Base-by-base conservation (phyloP, 2,888 invertebrate species). In the Abscondita cerata region DNA sequence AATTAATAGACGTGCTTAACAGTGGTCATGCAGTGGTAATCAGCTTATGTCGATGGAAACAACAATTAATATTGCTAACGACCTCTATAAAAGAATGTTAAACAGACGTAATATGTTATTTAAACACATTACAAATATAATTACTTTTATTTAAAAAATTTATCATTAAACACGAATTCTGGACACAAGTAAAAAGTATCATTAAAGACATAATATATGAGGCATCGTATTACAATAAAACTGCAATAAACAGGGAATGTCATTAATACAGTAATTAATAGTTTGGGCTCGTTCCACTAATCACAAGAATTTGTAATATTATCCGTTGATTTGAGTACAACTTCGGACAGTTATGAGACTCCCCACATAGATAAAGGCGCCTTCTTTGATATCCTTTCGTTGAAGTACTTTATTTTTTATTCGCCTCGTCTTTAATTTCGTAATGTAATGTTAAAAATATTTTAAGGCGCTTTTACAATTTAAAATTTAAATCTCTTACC, bases 171-270 rank as follows among this genome's bases (percentile, higher is more conserved):
- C 48, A 52, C 18, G 40, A 16, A 9, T 47, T 16, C 18, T 40
- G 31, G 33, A 3, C 15, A 19, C 25, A 53, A 58, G 48, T 54
- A 59, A 62, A 58, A 44, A 36, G 44, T 44, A 19, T 12, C 31
- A 60, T 60, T 60, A 60, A 64, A 33, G 25, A 12, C 44, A 38
- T 51, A 60, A 74, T 72, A 72, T 74, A 74, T 62, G 73, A 71
- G 70, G 70, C 73, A 73, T 72, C 70, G 65, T 59, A 73, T 74
- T 75, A 73, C 72, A 71, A 72, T 74, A 73, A 74, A 72, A 68
- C 69, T 66, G 66, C 66, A 66, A 65, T 68, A 66, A 69, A 69
- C 68, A 64, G 67, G 66, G 65, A 70, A 67, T 64, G 64, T 65
- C 68, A 67, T 72, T 69, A 72, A 69, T 66, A 61, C 50, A 63